phyloP scores from a whole-genome alignment of 37 sponge, comb jelly and placozoan species.

The Beroe ovata region DNA sequence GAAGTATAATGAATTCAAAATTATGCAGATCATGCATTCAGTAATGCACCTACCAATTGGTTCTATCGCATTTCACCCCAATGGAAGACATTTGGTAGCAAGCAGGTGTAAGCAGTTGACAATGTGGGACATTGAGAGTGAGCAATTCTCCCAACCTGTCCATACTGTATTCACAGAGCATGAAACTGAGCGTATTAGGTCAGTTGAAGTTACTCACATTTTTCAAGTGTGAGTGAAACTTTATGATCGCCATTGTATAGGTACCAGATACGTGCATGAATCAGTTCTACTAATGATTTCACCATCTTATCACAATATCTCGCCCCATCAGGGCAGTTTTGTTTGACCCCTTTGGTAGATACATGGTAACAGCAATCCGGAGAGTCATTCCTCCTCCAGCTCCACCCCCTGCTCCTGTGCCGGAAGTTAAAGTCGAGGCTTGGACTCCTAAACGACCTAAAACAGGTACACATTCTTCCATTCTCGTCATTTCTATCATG shows the following conservation, averaged over 20 bases:
- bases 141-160: constrained; percentile 24
- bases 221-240: too few species aligned
- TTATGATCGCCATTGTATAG: too few species aligned
- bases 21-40: constrained; percentile 13
- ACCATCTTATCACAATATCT: too few species aligned
- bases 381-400: constrained; percentile 25
- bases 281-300: too few species aligned
- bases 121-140: constrained; percentile 30
- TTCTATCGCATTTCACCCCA: constrained; percentile 50
- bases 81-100: constrained; percentile 54
- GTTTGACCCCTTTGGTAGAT: constrained; percentile 56
- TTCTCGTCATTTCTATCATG: too few species aligned
- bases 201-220: background rate
- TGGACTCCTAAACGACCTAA: constrained; percentile 51
- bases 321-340: constrained; percentile 17
- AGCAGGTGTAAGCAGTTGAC: constrained; percentile 52
- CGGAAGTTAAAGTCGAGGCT: constrained; percentile 31
- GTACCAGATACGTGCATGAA: too few species aligned
- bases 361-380: constrained; percentile 42
- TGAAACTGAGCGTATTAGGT: constrained; percentile 54
- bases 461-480: too few species aligned
- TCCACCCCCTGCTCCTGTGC: background rate
- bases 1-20: too few species aligned
- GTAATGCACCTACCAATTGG: constrained; percentile 46
- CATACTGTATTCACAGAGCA: constrained; percentile 51